Evolutionary conservation across 2,888 invertebrate genomes (phyloP).

Genomic region (Seira sanloemensis): DNA sequence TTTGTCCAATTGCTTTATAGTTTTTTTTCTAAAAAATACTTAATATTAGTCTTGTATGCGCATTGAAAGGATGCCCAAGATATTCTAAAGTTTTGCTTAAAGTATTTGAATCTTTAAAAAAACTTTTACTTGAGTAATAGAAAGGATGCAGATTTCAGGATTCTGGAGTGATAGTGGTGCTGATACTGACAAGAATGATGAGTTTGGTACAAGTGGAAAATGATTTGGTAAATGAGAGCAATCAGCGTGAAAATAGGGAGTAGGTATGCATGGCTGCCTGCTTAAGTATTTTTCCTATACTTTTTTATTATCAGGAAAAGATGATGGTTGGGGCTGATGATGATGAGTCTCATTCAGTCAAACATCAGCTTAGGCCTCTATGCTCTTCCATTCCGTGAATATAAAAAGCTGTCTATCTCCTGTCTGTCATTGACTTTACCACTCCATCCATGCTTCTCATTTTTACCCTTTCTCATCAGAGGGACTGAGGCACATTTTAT

Average conservation of each 20-base stretch:
- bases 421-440: constrained; percentile 1
- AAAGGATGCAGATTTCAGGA: background rate
- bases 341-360: constrained; percentile 16
- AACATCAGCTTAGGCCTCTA: background rate
- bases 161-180: background rate
- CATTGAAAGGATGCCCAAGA: too few relatives aligned
- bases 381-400: constrained; percentile 1
- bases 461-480: constrained; percentile 17
- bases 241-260: constrained; percentile 55
- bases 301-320: background rate
- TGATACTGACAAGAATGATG: background rate
- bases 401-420: background rate
- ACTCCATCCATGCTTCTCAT: constrained; percentile 3
- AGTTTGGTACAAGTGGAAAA: constrained; percentile 1
- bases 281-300: constrained; percentile 40
- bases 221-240: constrained; percentile 43
- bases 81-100: too few relatives aligned
- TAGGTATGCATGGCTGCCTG: constrained; percentile 45
- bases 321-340: background rate
- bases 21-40: too few relatives aligned
- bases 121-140: background rate
- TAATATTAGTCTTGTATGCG: too few relatives aligned
- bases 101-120: too few relatives aligned
- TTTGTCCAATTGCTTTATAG: too few relatives aligned
- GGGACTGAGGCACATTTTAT: background rate